These are phyloP conservation scores for Polylopha cassiicola DNA, from an alignment of 2,888 invertebrate species.

Conservation along the genomic window DNA sequence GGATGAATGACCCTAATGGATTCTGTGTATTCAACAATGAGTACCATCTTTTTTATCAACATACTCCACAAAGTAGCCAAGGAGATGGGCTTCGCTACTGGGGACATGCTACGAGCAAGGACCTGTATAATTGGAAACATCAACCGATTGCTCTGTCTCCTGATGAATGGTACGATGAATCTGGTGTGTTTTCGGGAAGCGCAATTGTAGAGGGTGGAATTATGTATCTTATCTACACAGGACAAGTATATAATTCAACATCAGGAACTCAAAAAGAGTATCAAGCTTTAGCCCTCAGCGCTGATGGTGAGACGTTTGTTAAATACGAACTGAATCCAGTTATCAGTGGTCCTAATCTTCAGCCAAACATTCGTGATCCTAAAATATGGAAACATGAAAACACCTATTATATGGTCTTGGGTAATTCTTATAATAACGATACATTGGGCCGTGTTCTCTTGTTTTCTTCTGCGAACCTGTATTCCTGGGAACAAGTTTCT, in stretches of 20 bases:
- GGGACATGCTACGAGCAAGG: conserved; percentile 68
- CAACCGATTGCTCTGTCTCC: conserved; percentile 65
- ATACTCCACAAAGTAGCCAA: conserved; percentile 55
- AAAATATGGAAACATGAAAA: conserved; percentile 62
- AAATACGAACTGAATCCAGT: conserved; percentile 58
- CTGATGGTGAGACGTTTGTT: conserved; percentile 48
- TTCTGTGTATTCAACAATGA: conserved; percentile 51
- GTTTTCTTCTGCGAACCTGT: conserved; percentile 50
- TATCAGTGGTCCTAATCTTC: conserved; percentile 40
- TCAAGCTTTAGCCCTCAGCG: conserved; percentile 53
- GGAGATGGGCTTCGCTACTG: conserved; percentile 60
- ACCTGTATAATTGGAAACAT: conserved; percentile 68
- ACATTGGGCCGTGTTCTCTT: conserved; percentile 51
- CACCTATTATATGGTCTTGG: conserved; percentile 62
- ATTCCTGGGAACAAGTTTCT: conserved; percentile 46
- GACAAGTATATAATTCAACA: conserved; percentile 44
- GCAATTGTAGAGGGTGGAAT: conserved; percentile 51
- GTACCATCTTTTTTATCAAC: conserved; percentile 73
- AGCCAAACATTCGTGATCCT: conserved; percentile 67
- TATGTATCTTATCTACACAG: conserved; percentile 61
- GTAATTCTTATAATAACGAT: conserved; percentile 50
- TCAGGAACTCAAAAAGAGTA: conserved; percentile 46
- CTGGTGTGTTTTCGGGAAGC: conserved; percentile 70
- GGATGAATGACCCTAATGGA: conserved; percentile 78
- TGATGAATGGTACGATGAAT: conserved; percentile 50